phyloP scores from a whole-genome alignment of 2,113 vertebrate species.

The Struthidea cinerea region DNA sequence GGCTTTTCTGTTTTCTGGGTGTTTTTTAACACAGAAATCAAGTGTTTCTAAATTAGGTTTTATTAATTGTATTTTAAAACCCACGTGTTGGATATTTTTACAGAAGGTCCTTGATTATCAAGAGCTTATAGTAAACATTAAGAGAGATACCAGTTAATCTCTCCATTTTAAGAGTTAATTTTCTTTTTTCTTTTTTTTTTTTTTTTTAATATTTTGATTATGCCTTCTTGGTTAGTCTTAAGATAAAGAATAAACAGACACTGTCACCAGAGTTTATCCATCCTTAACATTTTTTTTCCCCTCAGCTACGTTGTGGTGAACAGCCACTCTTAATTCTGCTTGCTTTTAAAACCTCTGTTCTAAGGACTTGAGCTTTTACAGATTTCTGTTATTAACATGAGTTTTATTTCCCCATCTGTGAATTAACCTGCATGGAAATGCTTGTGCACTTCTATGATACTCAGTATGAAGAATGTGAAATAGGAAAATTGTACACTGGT shows the following conservation, averaged over 20 bases:
- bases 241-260: background rate
- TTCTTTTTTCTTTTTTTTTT: background rate
- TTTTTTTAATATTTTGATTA: background rate
- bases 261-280: background rate
- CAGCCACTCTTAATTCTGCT: background rate
- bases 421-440: background rate
- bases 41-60: slow-evolving; percentile 25
- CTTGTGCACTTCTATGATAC: background rate
- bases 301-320: background rate
- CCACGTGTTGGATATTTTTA: background rate
- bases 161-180: background rate
- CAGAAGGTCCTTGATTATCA: background rate
- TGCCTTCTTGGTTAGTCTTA: background rate
- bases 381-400: background rate
- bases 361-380: background rate
- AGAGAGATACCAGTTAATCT: slow-evolving; percentile 2
- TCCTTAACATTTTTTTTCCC: background rate
- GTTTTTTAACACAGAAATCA: background rate
- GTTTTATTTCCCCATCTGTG: background rate
- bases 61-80: slow-evolving; percentile 29
- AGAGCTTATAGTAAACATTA: slow-evolving; percentile 7
- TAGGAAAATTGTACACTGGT: background rate
- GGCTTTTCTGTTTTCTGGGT: background rate
- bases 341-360: background rate
- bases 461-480: background rate